phyloP scores from a whole-genome alignment of 1,140 invertebrate species.

The Polypedilum pembai region DNA sequence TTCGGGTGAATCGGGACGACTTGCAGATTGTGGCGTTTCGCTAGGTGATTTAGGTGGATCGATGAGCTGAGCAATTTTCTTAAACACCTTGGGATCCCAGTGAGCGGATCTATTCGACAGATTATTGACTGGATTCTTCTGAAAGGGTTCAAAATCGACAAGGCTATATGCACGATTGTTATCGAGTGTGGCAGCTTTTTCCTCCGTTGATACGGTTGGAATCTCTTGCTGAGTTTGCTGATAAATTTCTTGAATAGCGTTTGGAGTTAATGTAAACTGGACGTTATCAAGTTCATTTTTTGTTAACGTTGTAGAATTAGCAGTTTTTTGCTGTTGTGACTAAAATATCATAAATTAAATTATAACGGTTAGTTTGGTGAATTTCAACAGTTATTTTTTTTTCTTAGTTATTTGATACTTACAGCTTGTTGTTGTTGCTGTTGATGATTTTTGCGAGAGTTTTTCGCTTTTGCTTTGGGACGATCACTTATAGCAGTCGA shows the following conservation, averaged over 20 bases:
- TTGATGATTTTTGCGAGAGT: conserved; percentile 42
- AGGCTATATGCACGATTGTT: neutral
- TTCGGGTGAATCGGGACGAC: neutral
- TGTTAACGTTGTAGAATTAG: conserved; percentile 36
- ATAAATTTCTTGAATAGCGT: neutral
- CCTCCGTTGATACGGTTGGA: neutral
- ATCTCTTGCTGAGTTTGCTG: neutral
- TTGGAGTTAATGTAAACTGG: neutral
- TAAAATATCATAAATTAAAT: neutral
- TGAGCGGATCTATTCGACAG: conserved; percentile 1
- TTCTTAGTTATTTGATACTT: conserved; percentile 33
- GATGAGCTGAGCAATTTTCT: conserved; percentile 36
- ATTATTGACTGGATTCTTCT: conserved; percentile 9
- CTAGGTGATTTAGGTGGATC: conserved; percentile 43
- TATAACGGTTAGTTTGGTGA: neutral
- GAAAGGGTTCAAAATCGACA: conserved; percentile 1
- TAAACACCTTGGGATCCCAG: conserved; percentile 16
- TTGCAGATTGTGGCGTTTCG: conserved; percentile 39
- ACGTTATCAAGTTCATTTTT: conserved; percentile 34
- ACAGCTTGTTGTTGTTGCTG: conserved; percentile 34
- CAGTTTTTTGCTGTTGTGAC: conserved; percentile 41
- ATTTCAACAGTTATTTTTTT: neutral
- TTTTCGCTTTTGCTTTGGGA: conserved; percentile 69
- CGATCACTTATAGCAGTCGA: conserved; percentile 70
- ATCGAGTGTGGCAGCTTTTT: neutral